Base-by-base conservation (phyloP, 2,888 invertebrate genomes). In the Drosophila meridionalis region DNA sequence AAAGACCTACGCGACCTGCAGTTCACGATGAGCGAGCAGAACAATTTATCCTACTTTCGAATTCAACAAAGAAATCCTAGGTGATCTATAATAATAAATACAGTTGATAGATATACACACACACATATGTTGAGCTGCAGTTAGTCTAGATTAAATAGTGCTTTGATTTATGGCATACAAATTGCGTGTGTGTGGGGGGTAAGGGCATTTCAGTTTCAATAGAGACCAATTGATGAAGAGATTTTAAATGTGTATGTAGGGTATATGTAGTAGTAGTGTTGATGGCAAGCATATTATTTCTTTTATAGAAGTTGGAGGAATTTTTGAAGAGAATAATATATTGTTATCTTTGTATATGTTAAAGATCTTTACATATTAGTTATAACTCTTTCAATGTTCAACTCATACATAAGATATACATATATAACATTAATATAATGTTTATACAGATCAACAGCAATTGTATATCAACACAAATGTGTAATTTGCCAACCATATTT, bases 111-210 rank as follows among this genome's bases (percentile, higher is more conserved):
- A 7, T 14, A 11, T 11, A 6, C 5, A 50, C 6, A 38, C 26
- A 11, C 12, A 53, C 7, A 3, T 12, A 34, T 36, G 7, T 26
- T 36, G 4, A 53, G 11, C 34, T 52, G 12, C n/a, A 36, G 34
- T 53, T 12, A 36, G 20, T 53, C 26, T 36, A 53, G 34, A 36
- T 53, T 53, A 32, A 32, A 26, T 53, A n/a, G 5, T 11, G 20
- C 52, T 36, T 11, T 53, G 52, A 53, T 53, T 53, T 53, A 53
- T 53, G n/a, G 36, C 34, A 36, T 12, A 11, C 52, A 11, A 11
- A 26, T 36, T 52, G 11, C 2, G 3, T 2, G n/a, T 26, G 4
- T 1, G n/a, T n/a, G 7, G 4, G 6, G 4, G 3, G n/a, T n/a
- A 12, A 9, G 6, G 26, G 53, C 12, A 26, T 26, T 53, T 53